phyloP scores from a whole-genome alignment of 2,888 invertebrate species.

The Griposia aprilina region DNA sequence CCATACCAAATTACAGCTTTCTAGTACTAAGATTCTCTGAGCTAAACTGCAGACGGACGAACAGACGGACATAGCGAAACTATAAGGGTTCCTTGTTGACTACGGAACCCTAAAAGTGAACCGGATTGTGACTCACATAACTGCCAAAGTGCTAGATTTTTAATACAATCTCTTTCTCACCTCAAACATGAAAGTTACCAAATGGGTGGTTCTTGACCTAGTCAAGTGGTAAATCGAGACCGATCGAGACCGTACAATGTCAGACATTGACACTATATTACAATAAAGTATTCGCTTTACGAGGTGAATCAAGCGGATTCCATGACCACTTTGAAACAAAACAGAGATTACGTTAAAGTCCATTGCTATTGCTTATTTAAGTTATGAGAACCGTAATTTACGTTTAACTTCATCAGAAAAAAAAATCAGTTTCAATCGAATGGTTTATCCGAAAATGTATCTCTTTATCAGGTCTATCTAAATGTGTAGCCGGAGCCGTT shows the following conservation, averaged over 20 bases:
- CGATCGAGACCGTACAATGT: background rate
- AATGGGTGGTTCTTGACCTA: background rate
- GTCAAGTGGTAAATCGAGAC: background rate
- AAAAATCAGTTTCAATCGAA: background rate
- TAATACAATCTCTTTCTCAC: background rate
- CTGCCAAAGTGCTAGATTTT: background rate
- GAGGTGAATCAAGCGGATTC: background rate
- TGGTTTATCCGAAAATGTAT: background rate
- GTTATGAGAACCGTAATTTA: background rate
- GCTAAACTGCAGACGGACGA: no score
- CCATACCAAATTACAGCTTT: no score
- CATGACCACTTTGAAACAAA: slow-evolving; percentile 3
- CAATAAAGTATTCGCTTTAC: slow-evolving; percentile 5
- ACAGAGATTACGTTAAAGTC: background rate
- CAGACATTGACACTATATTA: slow-evolving; percentile 4
- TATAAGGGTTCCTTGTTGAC: no score
- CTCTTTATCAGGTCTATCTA: background rate
- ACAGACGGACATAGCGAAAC: no score
- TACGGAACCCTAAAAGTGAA: no score
- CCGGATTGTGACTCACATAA: background rate
- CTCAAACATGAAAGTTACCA: background rate
- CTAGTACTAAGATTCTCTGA: no score
- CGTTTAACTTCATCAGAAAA: no score
- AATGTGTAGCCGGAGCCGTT: background rate
- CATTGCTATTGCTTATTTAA: background rate